Percentiles rank a stretch among this genome's conserved stretches.
These are phyloP conservation scores for Cettia cetti DNA, from an alignment of 2,113 vertebrate species.

Conservation along the genomic window DNA sequence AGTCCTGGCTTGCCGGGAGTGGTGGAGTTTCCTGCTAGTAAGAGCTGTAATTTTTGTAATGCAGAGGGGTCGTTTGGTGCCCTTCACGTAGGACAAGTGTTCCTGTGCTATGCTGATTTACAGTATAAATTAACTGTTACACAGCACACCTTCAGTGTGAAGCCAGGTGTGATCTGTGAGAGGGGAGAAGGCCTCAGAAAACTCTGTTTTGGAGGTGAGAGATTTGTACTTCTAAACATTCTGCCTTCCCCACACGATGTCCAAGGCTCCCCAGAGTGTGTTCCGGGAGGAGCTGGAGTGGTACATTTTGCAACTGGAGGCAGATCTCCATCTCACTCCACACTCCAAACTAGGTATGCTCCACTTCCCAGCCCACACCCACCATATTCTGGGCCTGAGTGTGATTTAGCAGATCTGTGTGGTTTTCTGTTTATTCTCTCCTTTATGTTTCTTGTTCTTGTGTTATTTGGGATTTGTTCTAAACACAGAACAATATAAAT, in stretches of 20 bases:
- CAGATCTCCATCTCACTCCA: neutral
- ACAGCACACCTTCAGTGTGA: neutral
- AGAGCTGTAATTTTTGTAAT: neutral
- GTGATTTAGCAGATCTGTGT: neutral
- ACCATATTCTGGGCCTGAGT: neutral
- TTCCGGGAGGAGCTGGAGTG: slow-evolving; percentile 53
- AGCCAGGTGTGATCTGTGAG: neutral
- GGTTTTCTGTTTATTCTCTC: neutral
- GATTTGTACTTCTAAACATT: neutral
- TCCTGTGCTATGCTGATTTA: neutral
- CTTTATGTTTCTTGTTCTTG: neutral
- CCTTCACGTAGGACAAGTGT: neutral
- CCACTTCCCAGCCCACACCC: neutral
- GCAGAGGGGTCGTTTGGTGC: neutral
- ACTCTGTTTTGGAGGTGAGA: neutral
- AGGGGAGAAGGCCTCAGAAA: neutral
- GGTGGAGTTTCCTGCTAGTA: neutral
- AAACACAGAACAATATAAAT: neutral
- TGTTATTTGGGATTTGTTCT: neutral
- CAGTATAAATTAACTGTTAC: neutral
- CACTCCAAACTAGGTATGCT: slow-evolving; percentile 7
- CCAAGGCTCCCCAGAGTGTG: neutral
- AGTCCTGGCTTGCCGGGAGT: neutral
- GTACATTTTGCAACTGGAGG: slow-evolving; percentile 48
- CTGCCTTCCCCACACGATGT: neutral